Percentiles rank a stretch among this genome's conserved stretches.
Conservation (phyloP, 2,888 invertebrate species). For the Nyleta sp. region DNA sequence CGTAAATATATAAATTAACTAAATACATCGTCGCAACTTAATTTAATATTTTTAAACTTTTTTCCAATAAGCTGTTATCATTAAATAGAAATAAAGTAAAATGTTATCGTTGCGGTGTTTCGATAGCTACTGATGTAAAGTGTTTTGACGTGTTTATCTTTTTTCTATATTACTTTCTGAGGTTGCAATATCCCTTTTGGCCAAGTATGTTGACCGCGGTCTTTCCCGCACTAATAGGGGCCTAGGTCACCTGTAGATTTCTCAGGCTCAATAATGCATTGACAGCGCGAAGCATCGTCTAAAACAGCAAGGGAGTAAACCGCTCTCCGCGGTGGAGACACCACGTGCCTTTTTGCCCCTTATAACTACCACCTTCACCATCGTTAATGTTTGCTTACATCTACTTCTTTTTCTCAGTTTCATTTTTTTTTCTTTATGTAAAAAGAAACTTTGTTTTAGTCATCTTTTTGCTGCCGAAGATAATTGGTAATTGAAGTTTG, state of each 20-base stretch:
- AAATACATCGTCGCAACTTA: too few species aligned
- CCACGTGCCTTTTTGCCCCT: slow-evolving; percentile 66
- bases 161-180: slow-evolving; percentile 45
- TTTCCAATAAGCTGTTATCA: too few species aligned
- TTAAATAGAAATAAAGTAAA: too few species aligned
- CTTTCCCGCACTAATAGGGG: slow-evolving; percentile 73
- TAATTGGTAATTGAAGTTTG: background rate
- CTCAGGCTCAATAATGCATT: slow-evolving; percentile 81
- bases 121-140: too few species aligned
- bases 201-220: slow-evolving; percentile 61
- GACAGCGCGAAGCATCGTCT: slow-evolving; percentile 72
- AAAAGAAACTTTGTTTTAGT: background rate
- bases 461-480: background rate
- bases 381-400: slow-evolving; percentile 47
- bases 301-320: slow-evolving; percentile 69
- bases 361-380: slow-evolving; percentile 54
- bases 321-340: slow-evolving; percentile 58
- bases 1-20: too few species aligned
- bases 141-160: slow-evolving; percentile 62
- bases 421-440: slow-evolving; percentile 12
- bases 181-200: slow-evolving; percentile 50
- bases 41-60: too few species aligned
- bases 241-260: slow-evolving; percentile 79
- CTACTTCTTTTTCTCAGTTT: slow-evolving; percentile 4
- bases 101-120: too few species aligned